Base-by-base conservation (phyloP, 2,888 invertebrate species). In the Melanostoma scalare region DNA sequence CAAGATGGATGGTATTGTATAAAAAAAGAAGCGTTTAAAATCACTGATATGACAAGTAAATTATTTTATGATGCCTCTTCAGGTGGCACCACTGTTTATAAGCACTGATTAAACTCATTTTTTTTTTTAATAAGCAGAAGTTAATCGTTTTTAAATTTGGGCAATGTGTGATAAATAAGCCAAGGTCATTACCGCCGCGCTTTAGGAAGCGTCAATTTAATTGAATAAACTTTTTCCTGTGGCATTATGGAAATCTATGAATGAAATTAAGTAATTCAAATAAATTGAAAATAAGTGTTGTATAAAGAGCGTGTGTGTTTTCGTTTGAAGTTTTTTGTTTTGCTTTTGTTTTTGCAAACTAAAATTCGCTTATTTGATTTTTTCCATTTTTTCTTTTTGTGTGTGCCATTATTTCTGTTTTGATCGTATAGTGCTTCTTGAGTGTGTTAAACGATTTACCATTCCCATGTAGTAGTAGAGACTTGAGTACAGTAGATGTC, bases 251-350 rank as follows among this genome's bases (percentile, higher is more conserved):
- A 55, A 63, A 46, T 20, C 35, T 63, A 30, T 63, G 56, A 77
- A 63, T 77, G 71, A 71, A 77, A 68, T 71, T 61, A 55, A 77
- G 76, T 53, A 69, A 77, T 77, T 77, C 48, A 36, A 55, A 63
- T 31, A 69, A 69, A 77, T 77, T 77, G 69, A 42, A 35, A 56
- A 20, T 58, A 60, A 63, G 48, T 60, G 58, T 67, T 53, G 61
- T 50, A 31, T 50, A 38, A 50, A 31, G 44, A 20, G 20, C 20
- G 20, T 20, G 20, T 20, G 20, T 20, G 20, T 20, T 20, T 20
- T 44, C 60, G 40, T 9, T 46, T 9, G 2, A 0, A 36, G 58
- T 2, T 35, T 20, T 35, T 4, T 2, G 20, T 5, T 4, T 44
- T 31, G 61, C 46, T 33, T 30, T 46, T 46, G 10, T 46, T 61